Percentiles rank a stretch among this genome's conserved stretches.
Evolutionary conservation across 2,797 vertebrate genomes (phyloP).

Genomic region (Enteromius mattozi): DNA sequence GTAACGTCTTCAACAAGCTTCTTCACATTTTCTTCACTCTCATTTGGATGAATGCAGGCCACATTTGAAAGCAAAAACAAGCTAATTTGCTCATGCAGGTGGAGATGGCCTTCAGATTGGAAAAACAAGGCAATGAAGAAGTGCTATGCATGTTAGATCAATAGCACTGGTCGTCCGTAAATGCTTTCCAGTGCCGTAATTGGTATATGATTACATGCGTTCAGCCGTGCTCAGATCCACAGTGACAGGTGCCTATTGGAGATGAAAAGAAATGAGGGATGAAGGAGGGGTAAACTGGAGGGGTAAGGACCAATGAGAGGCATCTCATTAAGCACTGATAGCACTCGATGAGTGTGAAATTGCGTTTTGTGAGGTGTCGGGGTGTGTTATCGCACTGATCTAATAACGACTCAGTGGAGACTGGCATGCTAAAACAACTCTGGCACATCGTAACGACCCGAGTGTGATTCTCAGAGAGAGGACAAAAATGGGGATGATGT

Average conservation of each 20-base stretch:
- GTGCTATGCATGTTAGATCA: constrained; percentile 43
- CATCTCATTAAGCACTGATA: constrained; percentile 57
- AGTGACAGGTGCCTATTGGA: constrained; percentile 57
- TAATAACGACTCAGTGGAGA: constrained; percentile 49
- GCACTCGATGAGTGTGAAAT: constrained; percentile 53
- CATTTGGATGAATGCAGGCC: constrained; percentile 2
- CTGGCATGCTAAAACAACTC: constrained; percentile 65
- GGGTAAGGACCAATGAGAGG: constrained; percentile 50
- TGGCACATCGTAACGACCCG: constrained; percentile 73
- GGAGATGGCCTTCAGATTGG: constrained; percentile 43
- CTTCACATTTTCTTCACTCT: neutral
- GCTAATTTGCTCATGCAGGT: constrained; percentile 13
- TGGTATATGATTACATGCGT: constrained; percentile 56
- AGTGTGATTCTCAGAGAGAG: constrained; percentile 64
- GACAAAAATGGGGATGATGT: constrained; percentile 67
- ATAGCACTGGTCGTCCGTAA: constrained; percentile 23
- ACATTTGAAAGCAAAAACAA: constrained; percentile 42
- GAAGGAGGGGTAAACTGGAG: constrained; percentile 51
- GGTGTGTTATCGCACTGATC: constrained; percentile 57
- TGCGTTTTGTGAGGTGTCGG: constrained; percentile 56
- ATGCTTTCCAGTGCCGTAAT: constrained; percentile 43
- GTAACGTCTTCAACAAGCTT: neutral
- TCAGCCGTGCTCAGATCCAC: constrained; percentile 44
- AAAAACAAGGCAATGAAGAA: constrained; percentile 14
- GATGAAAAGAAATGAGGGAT: constrained; percentile 51